These are phyloP conservation scores for Stomorhina lunata DNA, from an alignment of 2,888 invertebrate genomes.

Conservation along the genomic window DNA sequence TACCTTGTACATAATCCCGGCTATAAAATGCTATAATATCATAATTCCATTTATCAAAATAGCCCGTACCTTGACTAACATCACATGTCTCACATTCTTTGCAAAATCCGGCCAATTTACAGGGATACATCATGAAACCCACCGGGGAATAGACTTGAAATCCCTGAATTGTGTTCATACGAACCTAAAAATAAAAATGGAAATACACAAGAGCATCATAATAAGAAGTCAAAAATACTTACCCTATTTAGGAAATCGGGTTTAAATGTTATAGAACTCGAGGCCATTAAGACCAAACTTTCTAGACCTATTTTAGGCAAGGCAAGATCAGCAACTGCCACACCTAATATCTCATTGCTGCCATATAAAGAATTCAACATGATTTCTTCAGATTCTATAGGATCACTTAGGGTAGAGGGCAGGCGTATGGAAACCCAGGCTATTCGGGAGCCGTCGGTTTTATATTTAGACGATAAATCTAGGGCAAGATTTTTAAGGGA, in stretches of 20 bases:
- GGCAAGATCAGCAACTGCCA: constrained; percentile 85
- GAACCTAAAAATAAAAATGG: constrained; percentile 83
- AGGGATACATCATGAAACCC: constrained; percentile 92
- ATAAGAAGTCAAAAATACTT: constrained; percentile 72
- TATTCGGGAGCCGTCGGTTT: constrained; percentile 85
- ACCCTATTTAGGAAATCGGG: constrained; percentile 94
- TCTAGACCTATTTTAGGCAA: constrained; percentile 86
- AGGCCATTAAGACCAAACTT: constrained; percentile 85
- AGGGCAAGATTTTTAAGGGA: constrained; percentile 84
- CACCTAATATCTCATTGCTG: constrained; percentile 77
- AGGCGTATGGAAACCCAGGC: constrained; percentile 86
- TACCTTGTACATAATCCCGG: constrained; percentile 88
- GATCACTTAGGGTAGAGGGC: constrained; percentile 77
- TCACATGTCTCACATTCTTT: constrained; percentile 82
- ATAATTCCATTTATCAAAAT: constrained; percentile 88
- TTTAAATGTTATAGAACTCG: constrained; percentile 86
- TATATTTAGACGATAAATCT: constrained; percentile 84
- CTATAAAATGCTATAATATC: constrained; percentile 90
- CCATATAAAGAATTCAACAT: constrained; percentile 79
- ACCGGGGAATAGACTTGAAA: constrained; percentile 96
- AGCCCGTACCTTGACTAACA: constrained; percentile 87
- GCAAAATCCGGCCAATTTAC: constrained; percentile 82
- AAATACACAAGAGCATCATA: constrained; percentile 6
- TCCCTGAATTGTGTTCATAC: constrained; percentile 95
- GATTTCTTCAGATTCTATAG: constrained; percentile 68